Percentiles rank a stretch among this genome's conserved stretches.
These are phyloP conservation scores for Myiozetetes cayanensis DNA, from an alignment of 2,113 vertebrate species.

Conservation along the genomic window DNA sequence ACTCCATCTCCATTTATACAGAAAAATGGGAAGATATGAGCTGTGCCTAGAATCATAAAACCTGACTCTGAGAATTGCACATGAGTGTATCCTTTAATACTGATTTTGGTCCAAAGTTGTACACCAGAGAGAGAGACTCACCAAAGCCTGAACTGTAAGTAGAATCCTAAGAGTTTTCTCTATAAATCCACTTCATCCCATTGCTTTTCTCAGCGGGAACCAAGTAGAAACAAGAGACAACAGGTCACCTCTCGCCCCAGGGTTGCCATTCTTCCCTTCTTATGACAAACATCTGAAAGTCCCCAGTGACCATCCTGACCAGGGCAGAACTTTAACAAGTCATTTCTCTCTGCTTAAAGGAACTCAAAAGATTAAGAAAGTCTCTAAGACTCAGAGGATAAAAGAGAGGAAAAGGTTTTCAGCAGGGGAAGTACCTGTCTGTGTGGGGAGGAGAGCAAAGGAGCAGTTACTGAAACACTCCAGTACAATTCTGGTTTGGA, in stretches of 20 bases:
- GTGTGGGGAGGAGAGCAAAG: not conserved
- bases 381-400: not conserved
- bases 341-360: not conserved
- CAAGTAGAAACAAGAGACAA: not conserved
- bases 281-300: not conserved
- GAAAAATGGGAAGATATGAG: not conserved
- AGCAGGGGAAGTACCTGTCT: not conserved
- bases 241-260: not conserved
- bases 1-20: not conserved
- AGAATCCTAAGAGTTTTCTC: not conserved
- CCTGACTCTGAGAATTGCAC: not conserved
- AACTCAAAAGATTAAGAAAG: not conserved
- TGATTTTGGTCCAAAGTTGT: not conserved
- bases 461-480: not conserved
- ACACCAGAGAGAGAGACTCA: not conserved
- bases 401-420: not conserved
- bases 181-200: not conserved
- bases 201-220: not conserved
- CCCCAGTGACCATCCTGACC: not conserved
- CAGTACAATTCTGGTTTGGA: not conserved
- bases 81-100: not conserved
- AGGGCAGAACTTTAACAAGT: not conserved
- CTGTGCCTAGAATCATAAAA: not conserved
- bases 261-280: not conserved
- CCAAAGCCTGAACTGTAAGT: not conserved